phyloP scores from a whole-genome alignment of 2,888 invertebrate genomes.

The Luperina nickerlii region DNA sequence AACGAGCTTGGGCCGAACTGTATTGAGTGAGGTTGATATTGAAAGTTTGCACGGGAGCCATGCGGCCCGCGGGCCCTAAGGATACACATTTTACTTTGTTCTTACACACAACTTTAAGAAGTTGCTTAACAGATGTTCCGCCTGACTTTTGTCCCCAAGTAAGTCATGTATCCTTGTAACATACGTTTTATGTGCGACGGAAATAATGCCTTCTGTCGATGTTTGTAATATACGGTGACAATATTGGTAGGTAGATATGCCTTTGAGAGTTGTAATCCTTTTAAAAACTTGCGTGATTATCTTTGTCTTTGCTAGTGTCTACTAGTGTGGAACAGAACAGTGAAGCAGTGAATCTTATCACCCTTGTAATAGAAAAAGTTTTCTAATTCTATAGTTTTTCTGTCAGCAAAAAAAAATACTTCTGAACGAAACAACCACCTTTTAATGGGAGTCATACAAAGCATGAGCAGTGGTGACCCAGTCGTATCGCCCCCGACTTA shows the following conservation, averaged over 20 bases:
- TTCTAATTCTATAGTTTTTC: not conserved
- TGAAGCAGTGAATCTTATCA: not conserved
- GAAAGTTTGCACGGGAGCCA: conserved; percentile 75
- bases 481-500: not conserved
- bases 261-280: not conserved
- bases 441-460: too few relatives aligned
- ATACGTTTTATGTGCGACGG: conserved; percentile 70
- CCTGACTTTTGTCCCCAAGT: conserved; percentile 83
- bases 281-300: not conserved
- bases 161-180: conserved; percentile 77
- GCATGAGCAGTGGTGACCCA: not conserved
- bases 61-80: conserved; percentile 76
- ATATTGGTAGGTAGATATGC: conserved; percentile 2
- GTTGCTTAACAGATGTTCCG: conserved; percentile 86
- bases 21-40: conserved; percentile 82
- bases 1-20: conserved; percentile 61
- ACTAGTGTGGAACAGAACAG: not conserved
- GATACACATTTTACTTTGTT: conserved; percentile 85
- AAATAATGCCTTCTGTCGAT: conserved; percentile 63
- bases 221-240: conserved; percentile 34
- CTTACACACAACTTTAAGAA: conserved; percentile 84
- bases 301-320: not conserved
- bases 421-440: not conserved
- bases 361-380: not conserved
- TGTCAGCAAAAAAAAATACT: not conserved